Conservation (phyloP, 2,113 vertebrate species). For the Brachyistius frenatus region DNA sequence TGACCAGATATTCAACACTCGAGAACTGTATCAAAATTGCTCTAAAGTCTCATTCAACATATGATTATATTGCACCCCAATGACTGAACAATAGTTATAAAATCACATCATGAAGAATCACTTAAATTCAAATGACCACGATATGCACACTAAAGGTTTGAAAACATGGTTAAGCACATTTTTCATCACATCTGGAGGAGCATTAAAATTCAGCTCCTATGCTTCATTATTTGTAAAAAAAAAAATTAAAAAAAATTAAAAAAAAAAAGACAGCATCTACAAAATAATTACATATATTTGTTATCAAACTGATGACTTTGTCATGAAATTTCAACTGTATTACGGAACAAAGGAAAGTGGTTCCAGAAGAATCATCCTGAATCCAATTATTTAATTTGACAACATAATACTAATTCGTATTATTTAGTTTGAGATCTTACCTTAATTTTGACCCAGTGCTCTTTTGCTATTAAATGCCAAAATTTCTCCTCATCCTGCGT, state of each 20-base stretch:
- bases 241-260: not conserved
- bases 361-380: not conserved
- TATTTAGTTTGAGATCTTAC: conserved; percentile 39
- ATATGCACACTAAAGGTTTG: not conserved
- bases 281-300: no score
- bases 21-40: not conserved
- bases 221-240: not conserved
- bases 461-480: not conserved
- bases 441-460: conserved; percentile 1
- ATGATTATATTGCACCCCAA: not conserved
- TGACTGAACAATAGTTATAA: not conserved
- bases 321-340: not conserved
- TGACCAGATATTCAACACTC: not conserved
- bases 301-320: not conserved
- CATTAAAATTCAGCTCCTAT: no score
- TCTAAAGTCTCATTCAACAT: not conserved
- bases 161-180: not conserved
- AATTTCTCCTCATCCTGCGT: conserved; percentile 22
- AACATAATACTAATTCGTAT: not conserved
- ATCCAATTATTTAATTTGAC: not conserved
- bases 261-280: not conserved
- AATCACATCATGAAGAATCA: not conserved
- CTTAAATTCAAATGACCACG: not conserved
- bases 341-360: not conserved
- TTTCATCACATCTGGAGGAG: not conserved